Evolutionary conservation across 2,797 vertebrate genomes (phyloP).

Genomic region (Rhodeus uyekii): DNA sequence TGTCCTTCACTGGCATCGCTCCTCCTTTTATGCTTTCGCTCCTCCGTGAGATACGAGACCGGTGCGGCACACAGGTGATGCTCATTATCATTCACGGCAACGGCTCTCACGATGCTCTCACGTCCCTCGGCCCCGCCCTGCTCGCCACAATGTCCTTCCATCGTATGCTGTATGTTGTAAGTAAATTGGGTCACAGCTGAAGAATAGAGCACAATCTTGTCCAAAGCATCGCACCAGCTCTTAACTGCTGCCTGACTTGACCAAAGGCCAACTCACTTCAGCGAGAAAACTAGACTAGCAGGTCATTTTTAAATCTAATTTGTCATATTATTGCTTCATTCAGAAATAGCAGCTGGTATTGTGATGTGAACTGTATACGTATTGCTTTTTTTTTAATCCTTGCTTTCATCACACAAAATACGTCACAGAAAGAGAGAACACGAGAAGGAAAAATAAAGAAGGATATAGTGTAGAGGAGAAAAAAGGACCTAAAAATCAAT

Average conservation of each 20-base stretch:
- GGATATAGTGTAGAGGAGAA: conserved; percentile 53
- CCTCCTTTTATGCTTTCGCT: too few relatives aligned
- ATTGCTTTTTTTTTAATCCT: neutral
- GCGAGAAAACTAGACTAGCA: neutral
- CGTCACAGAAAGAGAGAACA: neutral
- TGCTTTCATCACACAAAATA: conserved; percentile 20
- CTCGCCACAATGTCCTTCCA: conserved; percentile 36
- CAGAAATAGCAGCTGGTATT: neutral
- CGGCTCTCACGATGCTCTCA: too few relatives aligned
- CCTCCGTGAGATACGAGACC: too few relatives aligned
- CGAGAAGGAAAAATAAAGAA: conserved; percentile 51
- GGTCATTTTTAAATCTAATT: neutral
- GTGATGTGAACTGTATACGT: neutral
- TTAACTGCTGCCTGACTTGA: neutral
- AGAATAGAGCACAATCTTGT: conserved; percentile 59
- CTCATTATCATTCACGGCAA: too few relatives aligned
- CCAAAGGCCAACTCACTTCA: neutral
- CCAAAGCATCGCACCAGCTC: conserved; percentile 38
- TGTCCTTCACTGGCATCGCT: too few relatives aligned
- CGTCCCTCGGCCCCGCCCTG: too few relatives aligned
- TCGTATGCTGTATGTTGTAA: conserved; percentile 16
- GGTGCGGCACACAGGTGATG: too few relatives aligned
- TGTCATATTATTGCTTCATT: neutral
- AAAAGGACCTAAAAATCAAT: conserved; percentile 78
- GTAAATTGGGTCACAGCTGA: conserved; percentile 70